Conservation (phyloP, 2,888 invertebrate genomes). For the Drosophila phalerata region DNA sequence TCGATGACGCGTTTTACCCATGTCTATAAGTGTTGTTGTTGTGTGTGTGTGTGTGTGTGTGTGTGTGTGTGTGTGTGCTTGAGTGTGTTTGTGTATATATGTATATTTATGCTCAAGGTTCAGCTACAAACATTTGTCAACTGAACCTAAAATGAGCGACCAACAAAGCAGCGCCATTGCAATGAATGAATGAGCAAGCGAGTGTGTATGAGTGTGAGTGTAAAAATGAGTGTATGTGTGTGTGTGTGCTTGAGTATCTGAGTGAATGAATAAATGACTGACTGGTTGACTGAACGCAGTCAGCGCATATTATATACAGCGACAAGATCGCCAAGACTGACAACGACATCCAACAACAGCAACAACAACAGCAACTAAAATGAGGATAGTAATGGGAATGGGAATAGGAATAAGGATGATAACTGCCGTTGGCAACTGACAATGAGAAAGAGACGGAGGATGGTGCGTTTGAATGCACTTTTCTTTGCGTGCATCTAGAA, state of each 20-base stretch:
- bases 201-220: conserved; percentile 27
- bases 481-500: conserved; percentile 49
- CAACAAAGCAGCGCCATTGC: conserved; percentile 66
- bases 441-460: neutral
- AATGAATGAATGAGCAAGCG: conserved; percentile 54
- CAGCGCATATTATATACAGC: conserved; percentile 24
- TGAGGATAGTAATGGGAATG: neutral
- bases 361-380: neutral
- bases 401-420: neutral
- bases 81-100: conserved; percentile 15
- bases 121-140: conserved; percentile 72
- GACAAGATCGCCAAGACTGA: conserved; percentile 37
- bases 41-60: conserved; percentile 15
- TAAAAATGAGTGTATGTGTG: conserved; percentile 13
- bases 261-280: conserved; percentile 55
- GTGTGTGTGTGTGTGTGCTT: conserved; percentile 10
- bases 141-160: conserved; percentile 73
- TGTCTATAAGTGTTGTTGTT: conserved; percentile 25
- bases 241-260: conserved; percentile 27
- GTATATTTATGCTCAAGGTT: conserved; percentile 63
- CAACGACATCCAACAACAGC: conserved; percentile 14
- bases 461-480: conserved; percentile 52
- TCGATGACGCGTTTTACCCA: conserved; percentile 51
- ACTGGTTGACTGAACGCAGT: conserved; percentile 43
- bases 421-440: no score